phyloP scores from a whole-genome alignment of 2,888 invertebrate genomes.

The Mesorhabditis sp. region DNA sequence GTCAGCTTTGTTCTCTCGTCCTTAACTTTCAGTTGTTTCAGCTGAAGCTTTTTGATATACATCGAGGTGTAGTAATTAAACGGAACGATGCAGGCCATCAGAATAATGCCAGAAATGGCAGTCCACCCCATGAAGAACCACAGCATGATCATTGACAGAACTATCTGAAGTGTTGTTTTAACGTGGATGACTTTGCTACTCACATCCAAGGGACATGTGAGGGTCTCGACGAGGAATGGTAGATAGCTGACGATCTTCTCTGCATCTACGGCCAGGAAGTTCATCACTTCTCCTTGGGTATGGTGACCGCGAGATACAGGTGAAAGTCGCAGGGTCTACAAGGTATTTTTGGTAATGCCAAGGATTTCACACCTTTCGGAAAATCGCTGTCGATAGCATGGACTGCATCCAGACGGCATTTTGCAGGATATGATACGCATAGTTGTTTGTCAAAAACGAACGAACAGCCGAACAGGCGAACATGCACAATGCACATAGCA shows the following conservation, averaged over 20 bases:
- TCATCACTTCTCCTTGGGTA: slow-evolving; percentile 65
- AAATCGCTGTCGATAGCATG: neutral
- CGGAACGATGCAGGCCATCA: slow-evolving; percentile 43
- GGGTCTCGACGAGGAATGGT: slow-evolving; percentile 18
- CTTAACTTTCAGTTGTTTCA: slow-evolving; percentile 58
- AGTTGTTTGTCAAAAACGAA: slow-evolving; percentile 22
- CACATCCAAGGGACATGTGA: neutral
- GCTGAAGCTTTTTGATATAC: slow-evolving; percentile 57
- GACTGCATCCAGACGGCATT: slow-evolving; percentile 2
- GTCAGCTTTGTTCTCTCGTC: slow-evolving; percentile 33
- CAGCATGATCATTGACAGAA: slow-evolving; percentile 40
- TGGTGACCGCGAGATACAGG: slow-evolving; percentile 59
- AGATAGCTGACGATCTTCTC: slow-evolving; percentile 38
- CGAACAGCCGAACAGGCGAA: slow-evolving; percentile 26
- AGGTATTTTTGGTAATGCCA: slow-evolving; percentile 7
- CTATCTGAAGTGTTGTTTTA: slow-evolving; percentile 22
- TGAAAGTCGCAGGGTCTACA: slow-evolving; percentile 60
- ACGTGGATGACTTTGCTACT: neutral
- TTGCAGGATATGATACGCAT: slow-evolving; percentile 1
- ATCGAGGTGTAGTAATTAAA: slow-evolving; percentile 37
- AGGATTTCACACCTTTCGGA: neutral
- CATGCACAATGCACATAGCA: slow-evolving; percentile 42
- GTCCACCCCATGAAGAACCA: slow-evolving; percentile 43
- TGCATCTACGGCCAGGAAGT: slow-evolving; percentile 62
- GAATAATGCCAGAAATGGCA: slow-evolving; percentile 42